Base-by-base conservation (phyloP, 1,140 invertebrate species). In the Formica exsecta region DNA sequence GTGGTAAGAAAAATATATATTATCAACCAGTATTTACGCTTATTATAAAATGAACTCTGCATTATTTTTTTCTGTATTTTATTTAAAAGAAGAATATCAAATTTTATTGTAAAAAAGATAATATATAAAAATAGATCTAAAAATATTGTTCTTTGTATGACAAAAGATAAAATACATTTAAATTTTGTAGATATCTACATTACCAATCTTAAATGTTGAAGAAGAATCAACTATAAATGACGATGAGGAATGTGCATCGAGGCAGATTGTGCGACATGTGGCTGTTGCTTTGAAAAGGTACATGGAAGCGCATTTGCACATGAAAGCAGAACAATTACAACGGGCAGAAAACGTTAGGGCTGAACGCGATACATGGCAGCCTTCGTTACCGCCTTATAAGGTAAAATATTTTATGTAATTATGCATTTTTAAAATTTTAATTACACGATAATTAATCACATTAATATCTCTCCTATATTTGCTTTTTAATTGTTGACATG, bases 201-300 rank as follows among this genome's bases (percentile, higher is more conserved):
- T 98, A 86, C 97, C 97, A 6, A 97, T 98, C 86, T 95, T 98
- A 73, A 97, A 96, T 86, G 95, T 97, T 19, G 97, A 97, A 87
- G 96, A 97, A 75, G 96, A 97, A 65, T 95, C 96, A 85, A 93
- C 96, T 0, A 94, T 98, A n/a, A 97, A 97, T 84, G 98, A 99
- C 90, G 98, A 99, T 93, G 97, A 98, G 93, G 97, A 98, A 85
- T 98, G 98, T 93, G 97, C 98, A 2, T 98, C 98, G n/a, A 94
- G 98, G n/a, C 99, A 99, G 95, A 98, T 98, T 68, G 98, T 99
- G 1, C 95, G 98, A 13, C 98, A 99, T 93, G 98, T 99, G 3
- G 98, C 98, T 92, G 97, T 98, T 7, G 98, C 98, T 3, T 95
- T 99, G 1, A 98, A 98, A 92, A 96, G 97, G 83, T 99, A 99